Percentiles rank a stretch among this genome's conserved stretches.
These are phyloP conservation scores for Elaphurus davidianus DNA, from an alignment of 2,113 vertebrate species.

Conservation along the genomic window DNA sequence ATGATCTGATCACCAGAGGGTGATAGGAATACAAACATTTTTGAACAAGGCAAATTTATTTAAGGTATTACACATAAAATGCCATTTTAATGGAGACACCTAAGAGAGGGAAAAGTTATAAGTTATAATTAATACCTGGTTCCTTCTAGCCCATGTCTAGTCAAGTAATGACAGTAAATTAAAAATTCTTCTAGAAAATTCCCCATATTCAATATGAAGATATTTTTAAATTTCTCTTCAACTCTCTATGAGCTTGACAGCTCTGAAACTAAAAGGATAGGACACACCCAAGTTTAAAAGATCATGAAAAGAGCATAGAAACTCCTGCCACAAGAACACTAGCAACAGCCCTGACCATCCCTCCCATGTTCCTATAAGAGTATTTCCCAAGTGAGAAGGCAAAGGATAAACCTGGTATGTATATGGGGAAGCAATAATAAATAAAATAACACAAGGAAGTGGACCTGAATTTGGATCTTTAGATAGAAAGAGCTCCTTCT, in stretches of 20 bases:
- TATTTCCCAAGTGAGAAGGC: not conserved
- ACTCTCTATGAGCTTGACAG: not conserved
- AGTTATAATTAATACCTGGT: not conserved
- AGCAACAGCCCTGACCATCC: no score
- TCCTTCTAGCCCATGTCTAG: not conserved
- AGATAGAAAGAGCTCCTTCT: not conserved
- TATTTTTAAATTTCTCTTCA: not conserved
- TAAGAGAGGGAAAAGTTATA: not conserved
- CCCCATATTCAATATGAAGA: not conserved
- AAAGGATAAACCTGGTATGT: not conserved
- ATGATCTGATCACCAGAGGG: not conserved
- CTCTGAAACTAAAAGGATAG: not conserved
- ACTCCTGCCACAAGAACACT: not conserved
- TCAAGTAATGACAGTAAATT: not conserved
- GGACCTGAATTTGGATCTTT: not conserved
- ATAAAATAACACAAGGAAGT: constrained; percentile 30
- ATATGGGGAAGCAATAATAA: not conserved
- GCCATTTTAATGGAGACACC: not conserved
- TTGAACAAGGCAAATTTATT: constrained; percentile 7
- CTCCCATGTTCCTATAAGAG: not conserved
- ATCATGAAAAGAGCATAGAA: not conserved
- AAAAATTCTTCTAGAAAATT: constrained; percentile 21
- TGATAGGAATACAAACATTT: not conserved
- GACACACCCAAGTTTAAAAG: not conserved
- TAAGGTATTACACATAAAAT: not conserved